Evolutionary conservation across 2,888 invertebrate species (phyloP), one percentile per base, ranked within the genome.

Genomic region (Leptarthrus brevirostris): DNA sequence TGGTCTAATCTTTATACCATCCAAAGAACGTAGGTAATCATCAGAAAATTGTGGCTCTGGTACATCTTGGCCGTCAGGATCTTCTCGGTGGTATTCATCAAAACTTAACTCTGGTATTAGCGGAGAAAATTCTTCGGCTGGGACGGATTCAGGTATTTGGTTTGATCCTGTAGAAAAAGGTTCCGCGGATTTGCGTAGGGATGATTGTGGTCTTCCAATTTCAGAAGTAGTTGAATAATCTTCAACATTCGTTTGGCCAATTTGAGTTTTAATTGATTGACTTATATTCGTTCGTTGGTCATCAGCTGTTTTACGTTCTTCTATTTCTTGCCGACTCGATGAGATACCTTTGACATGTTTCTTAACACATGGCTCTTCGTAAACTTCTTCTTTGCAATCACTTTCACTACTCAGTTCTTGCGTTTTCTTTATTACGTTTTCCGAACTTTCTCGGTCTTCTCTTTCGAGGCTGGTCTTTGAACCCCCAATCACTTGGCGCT

Each of bases 1-100:
- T 73, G 89, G 88, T 77, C 88, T 87, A 80, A 83, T 87, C 83
- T 89, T 89, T 80, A 90, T 88, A 79, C 90, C 91, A 83, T 91
- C 91, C 81, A 91, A 86, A 79, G 89, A 89, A 83, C 86, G 82
- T 53, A 87, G 79, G 77, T 86, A 86, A 26, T 86, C 85, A 75
- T 87, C 86, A 16, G 83, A 82, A 64, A 83, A 83, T 74, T 83
- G 81, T 1, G 80, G 75, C 14, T 71, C 73, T n/a, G 78, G 78
- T 54, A 79, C 64, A 72, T 80, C 80, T 53, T 83, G 82, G 1
- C 84, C 83, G 54, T 83, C 84, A 0, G 84, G 85, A 20, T 79
- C 80, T 61, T 81, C 80, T 1, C 81, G 80, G 70, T 89, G 52
- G 8, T 69, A 36, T 52, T 49, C 69, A 10, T 69, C 34, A 34